Evolutionary conservation across 2,888 invertebrate genomes (phyloP).

Genomic region (Rapana venosa): DNA sequence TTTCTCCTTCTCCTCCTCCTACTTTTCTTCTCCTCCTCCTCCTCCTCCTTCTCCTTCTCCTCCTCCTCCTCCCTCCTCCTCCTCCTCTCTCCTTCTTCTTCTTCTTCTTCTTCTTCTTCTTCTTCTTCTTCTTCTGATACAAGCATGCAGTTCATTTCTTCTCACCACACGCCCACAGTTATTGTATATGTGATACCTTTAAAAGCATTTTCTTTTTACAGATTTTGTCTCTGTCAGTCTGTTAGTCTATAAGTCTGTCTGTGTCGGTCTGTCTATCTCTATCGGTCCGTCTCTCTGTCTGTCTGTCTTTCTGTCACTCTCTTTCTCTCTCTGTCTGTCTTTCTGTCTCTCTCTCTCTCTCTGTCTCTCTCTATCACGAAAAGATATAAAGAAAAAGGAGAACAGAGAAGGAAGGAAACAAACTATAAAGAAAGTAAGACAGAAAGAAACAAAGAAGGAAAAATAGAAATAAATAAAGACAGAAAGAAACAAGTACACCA

Average conservation of each 20-base stretch:
- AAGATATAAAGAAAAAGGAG: too few species aligned
- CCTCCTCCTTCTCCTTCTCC: not conserved
- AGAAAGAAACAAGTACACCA: not conserved
- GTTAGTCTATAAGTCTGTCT: too few species aligned
- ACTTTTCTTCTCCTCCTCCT: constrained; percentile 21
- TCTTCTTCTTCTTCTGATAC: not conserved
- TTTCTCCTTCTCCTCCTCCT: constrained; percentile 3
- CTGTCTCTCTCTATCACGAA: not conserved
- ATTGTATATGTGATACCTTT: too few species aligned
- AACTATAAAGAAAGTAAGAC: too few species aligned
- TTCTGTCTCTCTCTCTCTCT: not conserved
- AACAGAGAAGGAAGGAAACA: too few species aligned
- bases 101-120: not conserved
- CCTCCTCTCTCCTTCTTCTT: not conserved
- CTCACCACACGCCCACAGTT: too few species aligned
- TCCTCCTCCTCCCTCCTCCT: not conserved
- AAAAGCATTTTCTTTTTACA: too few species aligned
- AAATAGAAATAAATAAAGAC: not conserved
- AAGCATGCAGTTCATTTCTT: too few species aligned
- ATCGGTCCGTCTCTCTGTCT: not conserved
- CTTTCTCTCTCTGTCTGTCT: not conserved
- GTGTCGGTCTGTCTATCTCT: too few species aligned
- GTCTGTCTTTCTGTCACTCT: not conserved
- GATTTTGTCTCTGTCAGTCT: too few species aligned
- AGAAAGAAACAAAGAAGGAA: too few species aligned